These are phyloP conservation scores for Scaptomyza montana DNA, from an alignment of 1,140 invertebrate species.

Conservation along the genomic window DNA sequence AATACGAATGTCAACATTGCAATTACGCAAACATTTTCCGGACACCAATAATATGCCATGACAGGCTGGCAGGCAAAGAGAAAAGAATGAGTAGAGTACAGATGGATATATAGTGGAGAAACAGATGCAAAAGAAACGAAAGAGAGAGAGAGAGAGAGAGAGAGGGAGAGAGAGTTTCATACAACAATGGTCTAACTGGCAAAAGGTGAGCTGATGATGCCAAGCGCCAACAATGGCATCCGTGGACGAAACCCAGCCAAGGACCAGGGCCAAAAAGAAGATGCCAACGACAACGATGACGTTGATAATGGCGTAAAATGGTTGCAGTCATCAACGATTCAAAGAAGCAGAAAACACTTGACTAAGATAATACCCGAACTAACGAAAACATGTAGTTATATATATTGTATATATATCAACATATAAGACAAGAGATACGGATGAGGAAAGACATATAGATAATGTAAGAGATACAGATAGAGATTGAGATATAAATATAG, in stretches of 20 bases:
- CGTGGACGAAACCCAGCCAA: slow-evolving; percentile 35
- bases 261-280: slow-evolving; percentile 30
- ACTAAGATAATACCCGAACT: slow-evolving; percentile 8
- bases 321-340: slow-evolving; percentile 32
- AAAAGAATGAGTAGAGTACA: not conserved
- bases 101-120: too few relatives aligned
- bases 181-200: slow-evolving; percentile 64
- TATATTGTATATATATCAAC: not conserved
- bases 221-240: slow-evolving; percentile 62
- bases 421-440: slow-evolving; percentile 1
- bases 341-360: not conserved
- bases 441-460: slow-evolving; percentile 7
- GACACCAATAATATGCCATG: slow-evolving; percentile 82
- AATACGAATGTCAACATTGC: slow-evolving; percentile 83
- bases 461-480: slow-evolving; percentile 1
- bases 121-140: slow-evolving; percentile 30
- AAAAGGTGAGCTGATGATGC: slow-evolving; percentile 67
- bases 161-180: slow-evolving; percentile 23
- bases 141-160: not conserved
- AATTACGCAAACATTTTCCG: slow-evolving; percentile 83
- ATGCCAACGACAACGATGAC: slow-evolving; percentile 47
- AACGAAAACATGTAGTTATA: not conserved
- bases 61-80: slow-evolving; percentile 59
- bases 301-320: slow-evolving; percentile 72
- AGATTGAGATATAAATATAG: slow-evolving; percentile 14